These are phyloP conservation scores for Dasyurus viverrinus DNA, from an alignment of 2,113 vertebrate species.

Conservation along the genomic window DNA sequence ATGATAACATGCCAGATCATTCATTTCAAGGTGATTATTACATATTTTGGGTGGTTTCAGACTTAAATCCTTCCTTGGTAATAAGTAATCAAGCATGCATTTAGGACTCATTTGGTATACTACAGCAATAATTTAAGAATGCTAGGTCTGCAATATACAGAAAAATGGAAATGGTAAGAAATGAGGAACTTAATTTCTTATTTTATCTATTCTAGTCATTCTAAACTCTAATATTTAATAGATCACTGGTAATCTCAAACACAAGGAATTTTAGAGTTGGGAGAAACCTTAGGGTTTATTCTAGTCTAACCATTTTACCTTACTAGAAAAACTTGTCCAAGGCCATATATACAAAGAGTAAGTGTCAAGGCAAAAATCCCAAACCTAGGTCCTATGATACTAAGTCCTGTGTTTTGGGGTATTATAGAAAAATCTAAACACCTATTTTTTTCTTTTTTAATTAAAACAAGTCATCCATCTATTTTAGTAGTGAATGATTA, in stretches of 20 bases:
- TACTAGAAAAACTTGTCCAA: background rate
- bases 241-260: background rate
- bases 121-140: background rate
- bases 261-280: background rate
- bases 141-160: background rate
- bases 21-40: background rate
- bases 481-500: constrained; percentile 26
- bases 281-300: background rate
- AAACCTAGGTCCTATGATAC: background rate
- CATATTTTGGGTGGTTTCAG: background rate
- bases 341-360: background rate
- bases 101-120: background rate
- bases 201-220: constrained; percentile 3
- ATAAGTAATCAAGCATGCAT: background rate
- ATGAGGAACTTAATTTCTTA: background rate
- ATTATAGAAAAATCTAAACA: background rate
- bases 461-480: constrained; percentile 19
- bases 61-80: background rate
- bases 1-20: constrained; percentile 13
- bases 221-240: constrained; percentile 15
- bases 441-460: background rate
- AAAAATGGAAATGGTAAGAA: constrained; percentile 26
- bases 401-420: background rate
- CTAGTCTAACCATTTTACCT: background rate
- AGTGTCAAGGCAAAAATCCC: background rate